Conservation (phyloP, 2,797 vertebrate species). For the Alca torda region DNA sequence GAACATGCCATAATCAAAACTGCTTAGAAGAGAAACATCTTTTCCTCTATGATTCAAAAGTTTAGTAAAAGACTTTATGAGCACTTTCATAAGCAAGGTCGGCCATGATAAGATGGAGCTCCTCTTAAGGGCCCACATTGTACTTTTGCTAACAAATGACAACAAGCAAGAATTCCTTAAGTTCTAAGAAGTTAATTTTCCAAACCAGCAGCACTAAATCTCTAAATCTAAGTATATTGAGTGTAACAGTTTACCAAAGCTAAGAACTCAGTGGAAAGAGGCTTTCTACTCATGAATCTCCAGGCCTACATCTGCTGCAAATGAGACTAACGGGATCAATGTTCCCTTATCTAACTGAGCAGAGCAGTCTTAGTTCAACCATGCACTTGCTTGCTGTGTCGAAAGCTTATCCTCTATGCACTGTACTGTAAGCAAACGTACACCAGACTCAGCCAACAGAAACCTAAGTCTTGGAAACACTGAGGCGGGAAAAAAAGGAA, state of each 20-base stretch:
- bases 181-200: neutral
- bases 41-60: neutral
- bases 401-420: neutral
- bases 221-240: neutral
- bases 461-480: neutral
- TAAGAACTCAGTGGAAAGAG: neutral
- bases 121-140: neutral
- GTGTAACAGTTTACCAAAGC: neutral
- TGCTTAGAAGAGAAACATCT: neutral
- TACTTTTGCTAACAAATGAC: neutral
- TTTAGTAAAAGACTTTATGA: neutral
- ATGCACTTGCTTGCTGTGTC: fast-evolving
- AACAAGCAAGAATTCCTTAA: neutral
- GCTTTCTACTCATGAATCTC: neutral
- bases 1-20: neutral
- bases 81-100: neutral
- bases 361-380: neutral
- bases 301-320: neutral
- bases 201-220: slow-evolving; percentile 27
- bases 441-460: neutral
- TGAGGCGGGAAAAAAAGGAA: neutral
- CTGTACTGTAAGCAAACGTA: neutral
- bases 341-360: slow-evolving; percentile 1
- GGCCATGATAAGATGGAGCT: neutral
- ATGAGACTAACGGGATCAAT: neutral